phyloP scores from a whole-genome alignment of 2,113 vertebrate species.

The Petaurus breviceps region DNA sequence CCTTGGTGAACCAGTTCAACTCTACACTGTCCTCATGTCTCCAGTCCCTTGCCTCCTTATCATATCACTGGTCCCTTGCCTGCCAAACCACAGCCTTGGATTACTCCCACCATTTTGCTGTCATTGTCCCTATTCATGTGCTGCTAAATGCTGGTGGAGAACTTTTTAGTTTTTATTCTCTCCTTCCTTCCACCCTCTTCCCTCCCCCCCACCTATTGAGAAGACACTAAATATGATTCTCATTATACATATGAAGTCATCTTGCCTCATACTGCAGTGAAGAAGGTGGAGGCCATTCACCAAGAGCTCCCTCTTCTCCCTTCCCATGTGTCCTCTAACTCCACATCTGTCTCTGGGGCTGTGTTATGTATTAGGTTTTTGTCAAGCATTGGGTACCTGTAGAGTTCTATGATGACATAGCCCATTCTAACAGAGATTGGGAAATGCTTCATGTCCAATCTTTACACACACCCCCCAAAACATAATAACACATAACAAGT shows the following conservation, averaged over 20 bases:
- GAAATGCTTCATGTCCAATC: background rate
- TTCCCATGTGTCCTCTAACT: background rate
- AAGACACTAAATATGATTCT: too few relatives aligned
- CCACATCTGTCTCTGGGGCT: background rate
- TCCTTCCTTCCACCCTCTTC: background rate
- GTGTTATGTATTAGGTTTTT: background rate
- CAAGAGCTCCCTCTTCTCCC: background rate
- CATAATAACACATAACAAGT: background rate
- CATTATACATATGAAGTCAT: background rate
- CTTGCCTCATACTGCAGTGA: background rate
- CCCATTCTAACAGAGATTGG: background rate
- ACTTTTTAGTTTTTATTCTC: background rate
- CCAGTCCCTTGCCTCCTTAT: background rate
- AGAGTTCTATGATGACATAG: background rate
- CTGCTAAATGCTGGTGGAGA: background rate
- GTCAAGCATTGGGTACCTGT: background rate
- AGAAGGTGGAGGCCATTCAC: background rate
- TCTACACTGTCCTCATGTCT: background rate
- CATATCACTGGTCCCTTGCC: background rate
- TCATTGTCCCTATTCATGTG: background rate
- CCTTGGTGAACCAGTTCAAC: background rate
- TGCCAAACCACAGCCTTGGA: background rate
- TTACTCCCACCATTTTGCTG: background rate
- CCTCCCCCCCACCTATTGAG: too few relatives aligned
- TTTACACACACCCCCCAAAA: background rate